Evolutionary conservation across 2,797 vertebrate species (phyloP), one percentile per base, ranked within the genome.

Genomic region (Phrynocephalus vlangalii): DNA sequence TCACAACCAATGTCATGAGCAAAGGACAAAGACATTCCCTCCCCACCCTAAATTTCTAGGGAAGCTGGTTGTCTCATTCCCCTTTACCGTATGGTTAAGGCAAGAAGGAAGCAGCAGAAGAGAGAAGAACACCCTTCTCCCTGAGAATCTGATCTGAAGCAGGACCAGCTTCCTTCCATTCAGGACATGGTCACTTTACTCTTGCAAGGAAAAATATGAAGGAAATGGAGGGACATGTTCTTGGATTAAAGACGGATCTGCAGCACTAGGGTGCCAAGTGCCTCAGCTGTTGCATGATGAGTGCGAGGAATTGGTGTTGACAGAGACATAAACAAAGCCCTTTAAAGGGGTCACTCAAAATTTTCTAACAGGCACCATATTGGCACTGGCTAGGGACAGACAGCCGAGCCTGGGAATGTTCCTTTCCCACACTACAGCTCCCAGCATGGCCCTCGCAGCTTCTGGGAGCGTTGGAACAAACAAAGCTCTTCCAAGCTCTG

Each of bases 221-320:
- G 83, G 87, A 88, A 88, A 88, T 70, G 78, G 85, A 63, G 83
- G 72, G 26, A 76, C 56, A 4, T 87, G 86, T 82, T 82, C 60
- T 67, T 87, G 86, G 86, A 87, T 87, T 82, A 87, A 82, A 71
- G 79, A 52, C 13, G 56, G 56, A 75, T 82, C 71, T 87, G 38
- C 56, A 82, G 86, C 60, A n/a, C 38, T 24, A 28, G 44, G 63
- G 60, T 85, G 83, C 87, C 83, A 88, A 88, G 83, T 44, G 78
- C 78, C 50, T 85, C 83, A 88, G 87, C 87, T 88, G 87, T 76
- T 88, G 83, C 75, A 75, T 82, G 60, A 56, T 56, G 83, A 60
- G 79, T 76, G 83, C 81, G 63, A 83, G 63, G 48, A 88, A 85
- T 3, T 56, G 83, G 78, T 85, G 87, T 76, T 76, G 78, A 85